Percentiles rank a stretch among this genome's conserved stretches.
phyloP scores from a whole-genome alignment of 2,113 vertebrate species.

The Gallinago jamesoni region DNA sequence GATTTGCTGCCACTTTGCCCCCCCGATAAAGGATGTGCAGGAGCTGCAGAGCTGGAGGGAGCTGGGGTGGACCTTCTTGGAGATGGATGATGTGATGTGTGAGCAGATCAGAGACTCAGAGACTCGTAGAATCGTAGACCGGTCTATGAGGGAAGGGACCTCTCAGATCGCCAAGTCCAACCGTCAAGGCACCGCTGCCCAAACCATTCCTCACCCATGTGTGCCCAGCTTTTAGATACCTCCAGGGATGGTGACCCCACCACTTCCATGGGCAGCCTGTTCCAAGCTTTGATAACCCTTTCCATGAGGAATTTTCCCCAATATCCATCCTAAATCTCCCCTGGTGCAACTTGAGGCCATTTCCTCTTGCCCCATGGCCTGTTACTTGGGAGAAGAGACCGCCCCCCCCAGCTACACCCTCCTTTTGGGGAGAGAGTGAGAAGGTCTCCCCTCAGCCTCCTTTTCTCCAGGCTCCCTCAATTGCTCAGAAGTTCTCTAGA shows the following conservation, averaged over 20 bases:
- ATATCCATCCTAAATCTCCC: not conserved
- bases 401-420: not conserved
- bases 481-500: not conserved
- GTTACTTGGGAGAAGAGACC: not conserved
- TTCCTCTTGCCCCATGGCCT: not conserved
- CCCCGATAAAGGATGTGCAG: not conserved
- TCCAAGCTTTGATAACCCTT: not conserved
- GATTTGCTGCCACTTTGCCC: not conserved
- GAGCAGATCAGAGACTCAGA: not conserved
- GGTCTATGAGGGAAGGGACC: not conserved
- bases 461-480: not conserved
- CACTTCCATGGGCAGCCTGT: not conserved
- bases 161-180: not conserved
- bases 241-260: not conserved
- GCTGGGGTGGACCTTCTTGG: fast-evolving
- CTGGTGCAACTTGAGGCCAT: not conserved
- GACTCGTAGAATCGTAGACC: not conserved
- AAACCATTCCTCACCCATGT: not conserved
- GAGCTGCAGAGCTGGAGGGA: not conserved
- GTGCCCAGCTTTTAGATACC: not conserved
- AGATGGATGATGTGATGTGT: not conserved
- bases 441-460: not conserved
- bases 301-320: not conserved
- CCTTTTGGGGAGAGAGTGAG: not conserved
- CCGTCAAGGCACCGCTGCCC: too few species aligned